phyloP scores from a whole-genome alignment of 2,888 invertebrate genomes.

The Liposcelis brunnea region DNA sequence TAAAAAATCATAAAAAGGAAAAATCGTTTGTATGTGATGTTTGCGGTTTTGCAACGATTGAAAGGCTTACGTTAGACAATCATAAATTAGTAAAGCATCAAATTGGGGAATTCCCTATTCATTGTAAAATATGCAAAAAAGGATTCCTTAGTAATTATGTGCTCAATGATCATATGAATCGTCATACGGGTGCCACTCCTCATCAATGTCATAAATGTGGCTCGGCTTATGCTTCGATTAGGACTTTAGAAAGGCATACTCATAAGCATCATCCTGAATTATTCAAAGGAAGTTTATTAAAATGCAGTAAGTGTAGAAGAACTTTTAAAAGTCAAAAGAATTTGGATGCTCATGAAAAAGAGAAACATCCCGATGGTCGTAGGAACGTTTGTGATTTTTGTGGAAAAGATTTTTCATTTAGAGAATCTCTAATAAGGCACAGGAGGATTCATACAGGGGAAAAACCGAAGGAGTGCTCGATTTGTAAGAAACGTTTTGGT shows the following conservation, averaged over 20 bases:
- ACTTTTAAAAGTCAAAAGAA: too few relatives aligned
- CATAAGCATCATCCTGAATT: neutral
- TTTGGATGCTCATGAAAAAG: too few relatives aligned
- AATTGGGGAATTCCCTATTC: neutral
- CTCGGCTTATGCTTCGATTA: neutral
- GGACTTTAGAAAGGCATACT: neutral
- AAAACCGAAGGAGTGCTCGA: neutral
- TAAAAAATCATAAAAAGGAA: constrained; percentile 3
- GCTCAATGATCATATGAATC: neutral
- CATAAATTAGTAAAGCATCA: neutral
- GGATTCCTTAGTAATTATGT: neutral
- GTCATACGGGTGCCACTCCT: neutral
- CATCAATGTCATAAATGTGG: constrained; percentile 1
- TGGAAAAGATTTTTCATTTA: constrained; percentile 1
- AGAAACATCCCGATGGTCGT: neutral
- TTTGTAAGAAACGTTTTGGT: neutral
- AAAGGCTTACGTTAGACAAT: neutral
- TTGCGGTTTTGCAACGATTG: neutral
- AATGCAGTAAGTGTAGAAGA: too few relatives aligned
- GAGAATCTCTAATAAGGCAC: neutral
- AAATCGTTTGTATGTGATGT: neutral
- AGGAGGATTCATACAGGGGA: neutral
- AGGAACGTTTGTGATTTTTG: constrained; percentile 5
- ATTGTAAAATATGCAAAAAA: neutral
- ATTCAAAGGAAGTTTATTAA: neutral